Evolutionary conservation across 2,113 vertebrate species (phyloP).

Genomic region (Salvelinus fontinalis): DNA sequence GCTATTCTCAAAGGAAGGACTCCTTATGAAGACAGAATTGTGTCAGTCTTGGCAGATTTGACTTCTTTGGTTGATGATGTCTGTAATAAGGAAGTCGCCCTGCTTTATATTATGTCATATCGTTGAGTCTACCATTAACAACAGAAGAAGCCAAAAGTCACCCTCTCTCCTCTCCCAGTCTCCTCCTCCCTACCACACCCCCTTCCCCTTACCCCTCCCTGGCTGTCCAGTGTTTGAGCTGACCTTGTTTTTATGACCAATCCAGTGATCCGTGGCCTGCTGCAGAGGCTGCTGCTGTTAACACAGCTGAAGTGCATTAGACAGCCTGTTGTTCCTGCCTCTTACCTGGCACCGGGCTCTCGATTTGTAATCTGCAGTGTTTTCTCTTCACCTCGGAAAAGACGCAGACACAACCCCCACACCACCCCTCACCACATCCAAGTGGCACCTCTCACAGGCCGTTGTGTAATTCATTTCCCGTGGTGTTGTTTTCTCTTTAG

Average conservation of each 20-base stretch:
- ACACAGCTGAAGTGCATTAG: constrained; percentile 77
- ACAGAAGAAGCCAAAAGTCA: not conserved
- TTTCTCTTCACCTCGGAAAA: constrained; percentile 35
- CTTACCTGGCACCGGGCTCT: constrained; percentile 62
- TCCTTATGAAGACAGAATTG: too few species aligned
- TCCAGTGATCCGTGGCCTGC: constrained; percentile 64
- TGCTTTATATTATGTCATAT: too few species aligned
- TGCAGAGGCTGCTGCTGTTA: constrained; percentile 65
- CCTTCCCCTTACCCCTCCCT: constrained; percentile 23
- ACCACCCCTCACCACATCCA: not conserved
- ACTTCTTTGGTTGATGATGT: too few species aligned
- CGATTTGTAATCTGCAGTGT: constrained; percentile 42
- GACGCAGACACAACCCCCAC: constrained; percentile 3
- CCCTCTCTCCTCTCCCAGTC: constrained; percentile 19
- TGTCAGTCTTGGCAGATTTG: too few species aligned
- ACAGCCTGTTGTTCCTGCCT: constrained; percentile 59
- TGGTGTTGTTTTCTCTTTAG: constrained; percentile 24
- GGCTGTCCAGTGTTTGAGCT: constrained; percentile 48
- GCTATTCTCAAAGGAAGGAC: too few species aligned
- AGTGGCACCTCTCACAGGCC: constrained; percentile 25
- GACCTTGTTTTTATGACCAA: constrained; percentile 70
- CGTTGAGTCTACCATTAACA: not conserved
- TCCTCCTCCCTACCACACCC: not conserved
- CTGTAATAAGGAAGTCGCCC: too few species aligned
- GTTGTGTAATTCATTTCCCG: constrained; percentile 34